Evolutionary conservation across 2,888 invertebrate genomes (phyloP).

Genomic region (Orthosia incerta): DNA sequence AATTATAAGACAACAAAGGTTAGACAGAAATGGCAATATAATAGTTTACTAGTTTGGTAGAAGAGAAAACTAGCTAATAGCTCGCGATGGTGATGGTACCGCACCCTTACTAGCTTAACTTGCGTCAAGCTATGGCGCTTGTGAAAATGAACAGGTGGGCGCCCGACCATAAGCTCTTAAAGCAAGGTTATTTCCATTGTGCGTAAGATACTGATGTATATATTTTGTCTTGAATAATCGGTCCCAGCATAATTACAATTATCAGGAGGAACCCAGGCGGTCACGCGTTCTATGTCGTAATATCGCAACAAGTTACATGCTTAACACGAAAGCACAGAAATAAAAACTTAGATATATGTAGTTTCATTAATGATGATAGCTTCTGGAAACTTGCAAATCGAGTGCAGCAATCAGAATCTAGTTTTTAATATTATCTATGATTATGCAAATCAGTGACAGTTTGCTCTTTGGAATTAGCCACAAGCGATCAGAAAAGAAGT

Average conservation of each 20-base stretch:
- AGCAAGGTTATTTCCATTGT: too few relatives aligned
- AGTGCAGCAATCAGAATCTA: slow-evolving; percentile 2
- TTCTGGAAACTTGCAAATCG: slow-evolving; percentile 10
- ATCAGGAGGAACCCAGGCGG: not conserved
- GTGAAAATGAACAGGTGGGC: not conserved
- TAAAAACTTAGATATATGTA: not conserved
- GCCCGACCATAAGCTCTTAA: too few relatives aligned
- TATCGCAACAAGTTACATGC: too few relatives aligned
- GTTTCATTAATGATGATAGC: not conserved
- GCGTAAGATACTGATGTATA: too few relatives aligned
- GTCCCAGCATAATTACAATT: too few relatives aligned
- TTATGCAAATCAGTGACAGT: slow-evolving; percentile 46
- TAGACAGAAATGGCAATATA: too few relatives aligned
- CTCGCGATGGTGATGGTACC: too few relatives aligned
- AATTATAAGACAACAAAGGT: too few relatives aligned
- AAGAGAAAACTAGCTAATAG: too few relatives aligned
- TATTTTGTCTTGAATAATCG: too few relatives aligned
- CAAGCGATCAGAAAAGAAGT: slow-evolving; percentile 2
- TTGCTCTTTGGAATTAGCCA: slow-evolving; percentile 25
- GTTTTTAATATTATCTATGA: slow-evolving; percentile 21
- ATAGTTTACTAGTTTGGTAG: too few relatives aligned
- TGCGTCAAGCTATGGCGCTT: not conserved
- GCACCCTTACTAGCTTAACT: not conserved
- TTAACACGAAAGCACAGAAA: not conserved
- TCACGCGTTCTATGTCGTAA: too few relatives aligned